Conservation (phyloP, 2,113 vertebrate genomes). For the Thunnus maccoyii region DNA sequence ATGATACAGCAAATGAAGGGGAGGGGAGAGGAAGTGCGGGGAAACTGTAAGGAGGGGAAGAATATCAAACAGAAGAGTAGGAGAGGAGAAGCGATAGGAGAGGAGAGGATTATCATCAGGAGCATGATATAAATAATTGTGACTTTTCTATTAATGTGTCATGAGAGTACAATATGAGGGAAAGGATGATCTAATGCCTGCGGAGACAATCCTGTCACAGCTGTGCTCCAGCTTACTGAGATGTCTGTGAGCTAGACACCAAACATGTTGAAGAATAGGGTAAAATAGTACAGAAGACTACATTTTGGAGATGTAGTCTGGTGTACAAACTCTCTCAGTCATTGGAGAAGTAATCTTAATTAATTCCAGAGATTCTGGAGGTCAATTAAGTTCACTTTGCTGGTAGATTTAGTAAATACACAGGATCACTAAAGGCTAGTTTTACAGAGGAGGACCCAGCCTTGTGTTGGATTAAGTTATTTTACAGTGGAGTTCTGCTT, state of each 20-base stretch:
- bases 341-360: slow-evolving; percentile 17
- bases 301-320: not conserved
- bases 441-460: slow-evolving; percentile 22
- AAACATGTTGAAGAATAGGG: not conserved
- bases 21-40: not conserved
- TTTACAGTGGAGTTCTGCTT: slow-evolving; percentile 25
- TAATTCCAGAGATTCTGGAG: slow-evolving; percentile 33
- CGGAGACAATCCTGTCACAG: slow-evolving; percentile 8
- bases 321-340: slow-evolving; percentile 18
- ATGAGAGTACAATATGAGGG: not conserved
- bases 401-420: slow-evolving; percentile 38
- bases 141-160: not conserved
- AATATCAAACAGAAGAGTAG: not conserved
- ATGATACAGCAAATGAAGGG: slow-evolving; percentile 31
- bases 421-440: slow-evolving; percentile 13
- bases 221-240: slow-evolving; percentile 9
- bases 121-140: not conserved
- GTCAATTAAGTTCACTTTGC: slow-evolving; percentile 54
- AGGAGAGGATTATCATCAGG: not conserved
- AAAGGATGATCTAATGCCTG: not conserved
- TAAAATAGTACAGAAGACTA: not conserved
- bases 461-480: slow-evolving; percentile 26
- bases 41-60: not conserved
- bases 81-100: slow-evolving; percentile 9
- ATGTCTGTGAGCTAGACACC: slow-evolving; percentile 2